Conservation (phyloP, 2,113 vertebrate genomes). For the Todiramphus saurophagus region DNA sequence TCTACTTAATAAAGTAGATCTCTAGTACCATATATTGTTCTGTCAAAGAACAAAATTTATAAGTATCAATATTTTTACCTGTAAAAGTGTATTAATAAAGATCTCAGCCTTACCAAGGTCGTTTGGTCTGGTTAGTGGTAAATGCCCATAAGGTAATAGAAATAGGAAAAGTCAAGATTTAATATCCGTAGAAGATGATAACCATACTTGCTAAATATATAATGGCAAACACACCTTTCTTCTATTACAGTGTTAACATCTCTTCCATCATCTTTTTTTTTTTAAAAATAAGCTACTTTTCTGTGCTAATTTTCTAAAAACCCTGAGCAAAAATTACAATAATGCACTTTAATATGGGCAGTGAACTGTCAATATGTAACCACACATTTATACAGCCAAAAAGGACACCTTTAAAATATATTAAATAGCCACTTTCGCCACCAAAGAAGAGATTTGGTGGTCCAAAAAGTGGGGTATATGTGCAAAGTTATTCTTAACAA, state of each 20-base stretch:
- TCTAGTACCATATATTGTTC: constrained; percentile 96
- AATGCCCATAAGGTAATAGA: constrained; percentile 90
- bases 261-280: constrained; percentile 78
- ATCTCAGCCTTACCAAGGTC: constrained; percentile 89
- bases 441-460: constrained; percentile 70
- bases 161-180: constrained; percentile 86
- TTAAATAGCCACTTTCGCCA: constrained; percentile 76
- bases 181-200: constrained; percentile 81
- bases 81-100: constrained; percentile 86
- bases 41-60: constrained; percentile 94
- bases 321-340: constrained; percentile 97
- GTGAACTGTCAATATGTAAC: constrained; percentile 89
- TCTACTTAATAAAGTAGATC: constrained; percentile 96
- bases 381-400: constrained; percentile 80
- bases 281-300: constrained; percentile 86
- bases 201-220: constrained; percentile 83
- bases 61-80: constrained; percentile 89
- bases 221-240: constrained; percentile 81
- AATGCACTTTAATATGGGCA: constrained; percentile 96
- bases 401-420: constrained; percentile 79
- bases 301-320: constrained; percentile 90
- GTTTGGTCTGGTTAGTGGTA: constrained; percentile 98
- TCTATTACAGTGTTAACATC: constrained; percentile 84
- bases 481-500: constrained; percentile 83
- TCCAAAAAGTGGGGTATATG: constrained; percentile 75